Evolutionary conservation across 2,888 invertebrate genomes (phyloP).

Genomic region (Leptopilina myrica): DNA sequence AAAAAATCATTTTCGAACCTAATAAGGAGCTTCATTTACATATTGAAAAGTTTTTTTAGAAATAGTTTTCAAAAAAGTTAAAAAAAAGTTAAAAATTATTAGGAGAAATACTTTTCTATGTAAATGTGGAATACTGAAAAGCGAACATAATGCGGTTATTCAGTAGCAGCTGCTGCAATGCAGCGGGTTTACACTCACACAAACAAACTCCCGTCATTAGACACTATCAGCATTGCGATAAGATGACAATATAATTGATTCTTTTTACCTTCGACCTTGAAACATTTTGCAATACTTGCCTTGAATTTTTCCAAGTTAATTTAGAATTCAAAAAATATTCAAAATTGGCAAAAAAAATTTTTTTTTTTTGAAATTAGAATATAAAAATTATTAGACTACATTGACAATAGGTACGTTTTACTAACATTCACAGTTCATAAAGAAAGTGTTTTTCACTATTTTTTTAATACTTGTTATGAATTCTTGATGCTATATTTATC

Average conservation of each 20-base stretch:
- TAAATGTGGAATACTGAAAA: background rate
- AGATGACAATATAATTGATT: conserved; percentile 29
- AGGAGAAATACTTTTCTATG: background rate
- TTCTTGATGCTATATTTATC: too few relatives aligned
- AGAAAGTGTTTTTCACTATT: too few relatives aligned
- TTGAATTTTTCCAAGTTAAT: background rate
- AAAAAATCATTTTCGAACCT: background rate
- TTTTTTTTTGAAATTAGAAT: too few relatives aligned
- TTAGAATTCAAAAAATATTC: background rate
- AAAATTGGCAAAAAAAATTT: too few relatives aligned
- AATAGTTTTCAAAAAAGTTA: too few relatives aligned
- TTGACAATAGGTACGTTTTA: too few relatives aligned
- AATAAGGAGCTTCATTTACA: too few relatives aligned
- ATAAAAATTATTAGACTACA: too few relatives aligned
- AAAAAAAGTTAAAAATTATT: background rate
- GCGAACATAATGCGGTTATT: conserved; percentile 9
- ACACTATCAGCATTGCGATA: conserved; percentile 8
- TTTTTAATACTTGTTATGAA: too few relatives aligned
- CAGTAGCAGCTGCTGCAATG: conserved; percentile 16
- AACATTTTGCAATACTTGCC: background rate
- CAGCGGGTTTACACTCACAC: conserved; percentile 18
- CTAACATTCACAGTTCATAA: too few relatives aligned
- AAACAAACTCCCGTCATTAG: background rate
- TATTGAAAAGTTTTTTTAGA: too few relatives aligned
- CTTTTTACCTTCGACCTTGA: conserved; percentile 1